Conservation (phyloP, 2,888 invertebrate genomes). For the Spisula solida region DNA sequence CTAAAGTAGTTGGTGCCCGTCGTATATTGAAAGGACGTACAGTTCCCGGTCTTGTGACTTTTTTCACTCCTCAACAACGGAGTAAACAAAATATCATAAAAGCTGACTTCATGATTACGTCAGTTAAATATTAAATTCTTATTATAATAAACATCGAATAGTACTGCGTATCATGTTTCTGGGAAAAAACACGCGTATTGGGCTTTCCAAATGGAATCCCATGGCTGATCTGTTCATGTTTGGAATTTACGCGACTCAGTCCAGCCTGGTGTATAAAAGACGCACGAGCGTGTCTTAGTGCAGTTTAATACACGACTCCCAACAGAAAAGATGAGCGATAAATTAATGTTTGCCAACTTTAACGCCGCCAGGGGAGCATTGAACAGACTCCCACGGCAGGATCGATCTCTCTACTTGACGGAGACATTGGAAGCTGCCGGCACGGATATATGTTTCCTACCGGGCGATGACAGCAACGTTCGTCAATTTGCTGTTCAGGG, state of each 20-base stretch:
- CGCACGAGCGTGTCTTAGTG: no score
- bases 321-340: background rate
- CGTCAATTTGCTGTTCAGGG: constrained; percentile 1
- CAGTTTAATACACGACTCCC: no score
- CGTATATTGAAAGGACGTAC: no score
- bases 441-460: constrained; percentile 26
- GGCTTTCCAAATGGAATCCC: background rate
- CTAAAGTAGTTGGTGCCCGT: no score
- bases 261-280: no score
- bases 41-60: no score
- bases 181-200: background rate
- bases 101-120: no score
- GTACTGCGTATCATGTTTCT: no score
- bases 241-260: background rate
- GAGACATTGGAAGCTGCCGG: constrained; percentile 1
- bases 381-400: background rate
- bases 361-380: constrained; percentile 5
- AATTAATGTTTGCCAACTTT: constrained; percentile 25
- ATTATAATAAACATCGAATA: no score
- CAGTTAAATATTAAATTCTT: no score
- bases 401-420: constrained; percentile 17
- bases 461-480: constrained; percentile 24
- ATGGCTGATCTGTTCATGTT: background rate
- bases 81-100: no score
- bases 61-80: no score